Evolutionary conservation across 2,797 vertebrate genomes (phyloP).

Genomic region (Myotis myotis): DNA sequence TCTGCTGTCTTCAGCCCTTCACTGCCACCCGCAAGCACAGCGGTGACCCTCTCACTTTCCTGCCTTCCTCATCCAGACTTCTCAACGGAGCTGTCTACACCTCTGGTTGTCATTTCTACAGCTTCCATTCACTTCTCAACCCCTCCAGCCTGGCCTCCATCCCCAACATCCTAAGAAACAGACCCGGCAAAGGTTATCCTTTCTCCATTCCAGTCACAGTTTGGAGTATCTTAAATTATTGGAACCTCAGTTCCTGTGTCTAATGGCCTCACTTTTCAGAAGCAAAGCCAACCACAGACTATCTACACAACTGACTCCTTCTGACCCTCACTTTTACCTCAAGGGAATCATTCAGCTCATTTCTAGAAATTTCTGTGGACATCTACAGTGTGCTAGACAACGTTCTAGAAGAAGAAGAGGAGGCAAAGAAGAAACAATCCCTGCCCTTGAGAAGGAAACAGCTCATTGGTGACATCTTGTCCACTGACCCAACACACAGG

Average conservation of each 20-base stretch:
- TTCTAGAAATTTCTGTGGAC: neutral
- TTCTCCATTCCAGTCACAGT: neutral
- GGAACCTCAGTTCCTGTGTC: neutral
- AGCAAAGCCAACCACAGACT: neutral
- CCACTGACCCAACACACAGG: neutral
- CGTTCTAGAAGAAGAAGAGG: neutral
- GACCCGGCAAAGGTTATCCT: too few species aligned
- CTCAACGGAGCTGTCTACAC: neutral
- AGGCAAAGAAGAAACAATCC: neutral
- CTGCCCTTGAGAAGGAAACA: neutral
- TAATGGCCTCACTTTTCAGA: neutral
- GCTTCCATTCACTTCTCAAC: neutral
- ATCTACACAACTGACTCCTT: neutral
- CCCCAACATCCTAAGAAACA: neutral
- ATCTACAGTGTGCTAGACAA: neutral
- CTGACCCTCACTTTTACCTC: neutral
- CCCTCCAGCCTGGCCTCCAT: neutral
- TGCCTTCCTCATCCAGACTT: neutral
- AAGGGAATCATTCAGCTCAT: neutral
- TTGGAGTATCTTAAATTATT: neutral
- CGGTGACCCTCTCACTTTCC: neutral
- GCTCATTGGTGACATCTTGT: neutral
- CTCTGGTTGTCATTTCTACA: neutral
- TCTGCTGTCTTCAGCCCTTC: neutral
- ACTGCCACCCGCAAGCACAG: accelerated